phyloP scores from a whole-genome alignment of 1,140 invertebrate species.

The Bombus consobrinus region DNA sequence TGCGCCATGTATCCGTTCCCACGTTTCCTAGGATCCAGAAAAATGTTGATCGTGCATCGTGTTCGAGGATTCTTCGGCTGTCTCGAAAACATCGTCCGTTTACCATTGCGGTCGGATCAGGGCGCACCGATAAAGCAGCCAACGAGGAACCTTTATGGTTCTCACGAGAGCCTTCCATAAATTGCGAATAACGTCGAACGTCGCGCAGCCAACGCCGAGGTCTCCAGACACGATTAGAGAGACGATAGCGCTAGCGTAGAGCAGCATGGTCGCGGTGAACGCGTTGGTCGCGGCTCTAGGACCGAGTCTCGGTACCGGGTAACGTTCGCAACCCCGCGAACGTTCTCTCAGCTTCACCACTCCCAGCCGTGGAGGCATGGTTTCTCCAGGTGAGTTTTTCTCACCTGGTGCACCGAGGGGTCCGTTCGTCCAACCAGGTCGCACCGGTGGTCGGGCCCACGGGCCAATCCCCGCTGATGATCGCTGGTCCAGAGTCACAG shows the following conservation, averaged over 20 bases:
- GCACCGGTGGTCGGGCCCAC: constrained; percentile 66
- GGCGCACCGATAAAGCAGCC: background rate
- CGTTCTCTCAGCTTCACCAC: constrained; percentile 46
- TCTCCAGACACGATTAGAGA: constrained; percentile 1
- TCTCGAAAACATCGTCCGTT: background rate
- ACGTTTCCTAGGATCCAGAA: background rate
- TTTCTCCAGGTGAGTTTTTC: constrained; percentile 72
- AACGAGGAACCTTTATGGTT: constrained; percentile 6
- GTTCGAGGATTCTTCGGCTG: background rate
- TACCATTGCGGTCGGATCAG: constrained; percentile 12
- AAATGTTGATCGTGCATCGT: background rate
- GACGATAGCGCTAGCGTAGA: constrained; percentile 10
- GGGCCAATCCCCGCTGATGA: constrained; percentile 79
- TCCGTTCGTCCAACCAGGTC: constrained; percentile 75
- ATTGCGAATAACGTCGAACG: constrained; percentile 32
- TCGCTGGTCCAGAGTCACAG: constrained; percentile 75
- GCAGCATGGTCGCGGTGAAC: constrained; percentile 21
- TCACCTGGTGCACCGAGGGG: constrained; percentile 70
- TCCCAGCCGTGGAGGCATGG: constrained; percentile 62
- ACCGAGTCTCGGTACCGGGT: constrained; percentile 22
- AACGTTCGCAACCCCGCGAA: constrained; percentile 32
- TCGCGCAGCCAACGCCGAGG: constrained; percentile 1
- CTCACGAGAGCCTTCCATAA: constrained; percentile 48
- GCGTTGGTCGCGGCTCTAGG: constrained; percentile 2
- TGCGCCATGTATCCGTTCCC: background rate